Evolutionary conservation across 1,140 invertebrate genomes (phyloP).

Genomic region (Panonychus citri): DNA sequence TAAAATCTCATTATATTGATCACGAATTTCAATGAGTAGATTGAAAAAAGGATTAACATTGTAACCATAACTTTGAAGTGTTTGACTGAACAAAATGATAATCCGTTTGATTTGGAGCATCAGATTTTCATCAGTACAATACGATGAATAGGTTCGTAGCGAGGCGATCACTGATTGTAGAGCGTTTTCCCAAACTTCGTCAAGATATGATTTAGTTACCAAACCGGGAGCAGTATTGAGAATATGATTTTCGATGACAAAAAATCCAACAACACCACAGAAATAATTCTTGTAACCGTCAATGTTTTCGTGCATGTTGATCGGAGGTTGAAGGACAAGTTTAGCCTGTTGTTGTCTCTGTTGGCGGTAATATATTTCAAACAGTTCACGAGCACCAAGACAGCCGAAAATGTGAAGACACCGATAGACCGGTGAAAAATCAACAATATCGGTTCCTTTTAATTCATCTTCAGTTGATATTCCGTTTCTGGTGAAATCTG

Average conservation of each 20-base stretch:
- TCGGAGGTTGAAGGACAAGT: conserved; percentile 52
- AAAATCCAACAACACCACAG: conserved; percentile 58
- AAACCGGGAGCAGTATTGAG: conserved; percentile 77
- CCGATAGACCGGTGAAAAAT: conserved; percentile 91
- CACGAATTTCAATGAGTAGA: conserved; percentile 74
- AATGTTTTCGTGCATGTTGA: conserved; percentile 79
- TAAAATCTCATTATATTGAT: conserved; percentile 89
- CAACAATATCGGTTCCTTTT: conserved; percentile 84
- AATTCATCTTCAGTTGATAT: conserved; percentile 45
- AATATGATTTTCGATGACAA: conserved; percentile 94
- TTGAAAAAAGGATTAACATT: conserved; percentile 65
- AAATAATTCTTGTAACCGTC: conserved; percentile 70
- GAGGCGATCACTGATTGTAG: conserved; percentile 62
- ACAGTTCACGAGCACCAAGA: conserved; percentile 56
- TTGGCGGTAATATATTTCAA: conserved; percentile 80
- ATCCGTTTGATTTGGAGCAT: conserved; percentile 88
- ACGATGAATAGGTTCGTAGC: conserved; percentile 63
- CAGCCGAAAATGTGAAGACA: conserved; percentile 68
- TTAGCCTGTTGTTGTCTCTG: conserved; percentile 80
- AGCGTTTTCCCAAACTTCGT: conserved; percentile 81
- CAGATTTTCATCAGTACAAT: conserved; percentile 72
- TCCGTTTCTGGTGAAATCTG: too few relatives aligned
- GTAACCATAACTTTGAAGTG: conserved; percentile 81
- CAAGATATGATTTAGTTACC: conserved; percentile 63
- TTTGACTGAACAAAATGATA: conserved; percentile 84